These are phyloP conservation scores for Lepidurus couesii DNA, from an alignment of 1,140 invertebrate species.

Conservation along the genomic window DNA sequence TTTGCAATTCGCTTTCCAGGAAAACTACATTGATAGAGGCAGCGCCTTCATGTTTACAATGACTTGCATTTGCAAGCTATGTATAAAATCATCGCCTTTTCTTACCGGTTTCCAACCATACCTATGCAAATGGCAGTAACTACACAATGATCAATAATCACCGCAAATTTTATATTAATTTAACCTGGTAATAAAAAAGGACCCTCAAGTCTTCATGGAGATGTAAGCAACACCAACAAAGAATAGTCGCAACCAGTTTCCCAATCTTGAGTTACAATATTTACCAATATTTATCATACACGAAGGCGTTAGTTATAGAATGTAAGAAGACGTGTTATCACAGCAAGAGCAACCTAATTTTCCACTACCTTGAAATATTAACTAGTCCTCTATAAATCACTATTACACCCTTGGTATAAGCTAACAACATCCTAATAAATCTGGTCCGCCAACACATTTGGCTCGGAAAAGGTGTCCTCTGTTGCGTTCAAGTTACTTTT, in stretches of 20 bases:
- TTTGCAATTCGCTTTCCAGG: background rate
- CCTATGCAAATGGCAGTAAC: no score
- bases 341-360: constrained; percentile 1
- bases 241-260: background rate
- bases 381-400: constrained; percentile 14
- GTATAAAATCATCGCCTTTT: background rate
- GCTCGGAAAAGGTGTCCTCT: background rate
- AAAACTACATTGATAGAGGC: background rate
- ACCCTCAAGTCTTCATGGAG: background rate
- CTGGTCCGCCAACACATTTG: constrained; percentile 18
- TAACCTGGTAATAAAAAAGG: background rate
- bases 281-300: no score
- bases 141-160: constrained; percentile 22
- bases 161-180: background rate
- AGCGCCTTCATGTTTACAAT: background rate
- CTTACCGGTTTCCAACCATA: no score
- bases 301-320: background rate
- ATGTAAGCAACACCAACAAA: background rate
- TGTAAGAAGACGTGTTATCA: background rate
- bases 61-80: background rate
- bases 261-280: no score
- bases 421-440: background rate
- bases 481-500: background rate
- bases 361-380: background rate
- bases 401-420: background rate